These are phyloP conservation scores for Sinelater perroti DNA, from an alignment of 2,888 invertebrate genomes.

Conservation along the genomic window DNA sequence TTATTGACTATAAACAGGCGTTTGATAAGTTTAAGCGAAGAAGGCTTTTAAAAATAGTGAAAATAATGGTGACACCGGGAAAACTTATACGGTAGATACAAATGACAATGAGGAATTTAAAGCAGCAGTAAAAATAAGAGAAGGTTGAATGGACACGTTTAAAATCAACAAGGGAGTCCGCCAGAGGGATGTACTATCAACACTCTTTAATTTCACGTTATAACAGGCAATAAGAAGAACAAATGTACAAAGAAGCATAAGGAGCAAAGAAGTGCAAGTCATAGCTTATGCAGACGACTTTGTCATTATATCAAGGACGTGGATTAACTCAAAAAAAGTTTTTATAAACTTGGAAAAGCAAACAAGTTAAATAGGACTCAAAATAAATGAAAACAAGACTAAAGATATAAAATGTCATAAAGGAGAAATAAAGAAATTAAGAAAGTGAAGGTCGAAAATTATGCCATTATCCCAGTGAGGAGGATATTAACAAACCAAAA, in stretches of 20 bases:
- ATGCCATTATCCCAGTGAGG: no score
- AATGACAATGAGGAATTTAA: no score
- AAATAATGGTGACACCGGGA: no score
- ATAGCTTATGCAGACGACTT: conserved; percentile 8
- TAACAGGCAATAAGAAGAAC: conserved; percentile 7
- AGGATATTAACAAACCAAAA: no score
- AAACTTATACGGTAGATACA: no score
- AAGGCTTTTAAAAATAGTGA: no score
- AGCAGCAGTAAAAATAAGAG: no score
- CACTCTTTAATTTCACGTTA: conserved; percentile 10
- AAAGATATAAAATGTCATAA: conserved; percentile 7
- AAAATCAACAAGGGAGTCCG: no score
- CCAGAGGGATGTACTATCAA: no score
- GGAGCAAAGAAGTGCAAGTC: neutral
- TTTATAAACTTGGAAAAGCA: neutral
- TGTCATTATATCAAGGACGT: conserved; percentile 11
- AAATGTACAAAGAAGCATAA: conserved; percentile 2
- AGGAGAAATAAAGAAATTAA: neutral
- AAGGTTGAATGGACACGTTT: no score
- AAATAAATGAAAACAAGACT: conserved; percentile 15
- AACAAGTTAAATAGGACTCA: neutral
- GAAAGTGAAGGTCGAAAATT: conserved; percentile 8
- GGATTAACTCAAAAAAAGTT: conserved; percentile 3
- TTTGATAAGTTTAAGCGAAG: no score
- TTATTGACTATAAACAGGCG: no score